Percentiles rank a stretch among this genome's conserved stretches.
Evolutionary conservation across 2,888 invertebrate species (phyloP).

Genomic region (Leptinotarsa tumamoca): DNA sequence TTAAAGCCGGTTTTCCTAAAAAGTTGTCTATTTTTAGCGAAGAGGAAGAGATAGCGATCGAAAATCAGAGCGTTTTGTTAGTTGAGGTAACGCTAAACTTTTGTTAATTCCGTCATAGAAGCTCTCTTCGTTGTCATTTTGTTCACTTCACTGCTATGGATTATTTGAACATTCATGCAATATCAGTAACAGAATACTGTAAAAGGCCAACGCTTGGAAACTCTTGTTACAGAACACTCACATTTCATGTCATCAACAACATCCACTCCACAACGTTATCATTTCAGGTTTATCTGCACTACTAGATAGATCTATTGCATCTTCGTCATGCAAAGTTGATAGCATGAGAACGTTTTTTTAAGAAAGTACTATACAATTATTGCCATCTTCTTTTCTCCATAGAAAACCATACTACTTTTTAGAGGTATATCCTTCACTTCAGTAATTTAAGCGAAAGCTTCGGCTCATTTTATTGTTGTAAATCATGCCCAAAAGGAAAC

Average conservation of each 20-base stretch:
- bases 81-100: constrained; percentile 5
- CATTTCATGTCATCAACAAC: constrained; percentile 55
- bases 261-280: constrained; percentile 52
- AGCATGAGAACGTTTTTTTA: constrained; percentile 47
- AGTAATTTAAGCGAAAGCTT: constrained; percentile 30
- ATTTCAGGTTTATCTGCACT: constrained; percentile 47
- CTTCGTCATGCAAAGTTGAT: constrained; percentile 44
- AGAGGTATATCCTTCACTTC: constrained; percentile 24
- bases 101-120: constrained; percentile 5
- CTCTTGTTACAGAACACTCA: constrained; percentile 51
- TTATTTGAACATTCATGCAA: constrained; percentile 42
- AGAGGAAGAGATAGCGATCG: not conserved
- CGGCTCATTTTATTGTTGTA: constrained; percentile 47
- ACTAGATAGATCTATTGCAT: constrained; percentile 28
- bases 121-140: not conserved
- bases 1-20: not conserved
- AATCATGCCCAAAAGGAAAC: too few species aligned
- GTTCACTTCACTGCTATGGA: not conserved
- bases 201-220: constrained; percentile 49
- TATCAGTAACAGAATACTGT: constrained; percentile 48
- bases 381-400: constrained; percentile 37
- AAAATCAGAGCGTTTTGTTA: constrained; percentile 9
- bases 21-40: constrained; percentile 15
- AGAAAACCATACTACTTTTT: constrained; percentile 42
- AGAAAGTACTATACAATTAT: constrained; percentile 38